These are phyloP conservation scores for Scatophagus argus DNA, from an alignment of 2,113 vertebrate genomes.

Conservation along the genomic window DNA sequence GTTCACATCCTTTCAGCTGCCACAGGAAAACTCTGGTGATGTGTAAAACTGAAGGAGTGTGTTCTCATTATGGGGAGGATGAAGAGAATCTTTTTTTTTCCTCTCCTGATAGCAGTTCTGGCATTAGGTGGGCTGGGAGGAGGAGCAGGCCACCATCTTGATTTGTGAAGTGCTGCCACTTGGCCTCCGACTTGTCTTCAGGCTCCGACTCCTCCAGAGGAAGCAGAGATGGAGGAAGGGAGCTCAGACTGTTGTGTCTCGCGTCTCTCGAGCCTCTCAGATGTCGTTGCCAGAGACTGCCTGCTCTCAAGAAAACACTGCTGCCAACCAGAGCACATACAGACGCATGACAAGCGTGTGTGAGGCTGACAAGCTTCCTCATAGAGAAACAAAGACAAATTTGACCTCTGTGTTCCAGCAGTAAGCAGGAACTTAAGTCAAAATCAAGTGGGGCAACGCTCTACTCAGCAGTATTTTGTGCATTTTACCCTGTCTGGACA, in stretches of 20 bases:
- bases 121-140: constrained; percentile 55
- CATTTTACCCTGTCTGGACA: too few species aligned
- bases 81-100: not conserved
- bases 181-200: constrained; percentile 71
- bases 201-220: constrained; percentile 48
- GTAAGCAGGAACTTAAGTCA: not conserved
- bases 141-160: constrained; percentile 66
- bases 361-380: not conserved
- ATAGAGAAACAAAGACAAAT: not conserved
- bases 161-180: constrained; percentile 81
- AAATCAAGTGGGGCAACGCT: too few species aligned
- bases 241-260: constrained; percentile 52
- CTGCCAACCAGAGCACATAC: constrained; percentile 41
- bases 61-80: constrained; percentile 4
- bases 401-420: not conserved
- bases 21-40: not conserved
- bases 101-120: constrained; percentile 57
- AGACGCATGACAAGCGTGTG: not conserved
- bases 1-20: not conserved
- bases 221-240: constrained; percentile 7
- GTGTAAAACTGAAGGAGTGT: constrained; percentile 7
- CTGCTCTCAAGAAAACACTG: constrained; percentile 28
- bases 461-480: too few species aligned
- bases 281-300: constrained; percentile 67
- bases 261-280: constrained; percentile 55